phyloP scores from a whole-genome alignment of 2,113 vertebrate genomes.

The Brienomyrus longianalis region DNA sequence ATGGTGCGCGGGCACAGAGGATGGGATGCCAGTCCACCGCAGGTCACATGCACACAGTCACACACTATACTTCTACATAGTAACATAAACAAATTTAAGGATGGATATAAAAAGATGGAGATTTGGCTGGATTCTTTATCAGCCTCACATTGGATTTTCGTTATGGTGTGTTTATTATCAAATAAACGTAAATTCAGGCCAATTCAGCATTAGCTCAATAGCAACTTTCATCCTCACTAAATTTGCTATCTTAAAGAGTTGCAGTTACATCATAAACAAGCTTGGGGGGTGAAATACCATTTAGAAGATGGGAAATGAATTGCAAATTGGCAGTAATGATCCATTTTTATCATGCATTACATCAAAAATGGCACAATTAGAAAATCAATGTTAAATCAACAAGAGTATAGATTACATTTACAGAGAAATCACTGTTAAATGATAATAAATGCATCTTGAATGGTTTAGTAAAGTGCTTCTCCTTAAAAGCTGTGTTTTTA shows the following conservation, averaged over 20 bases:
- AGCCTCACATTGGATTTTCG: not conserved
- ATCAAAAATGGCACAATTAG: not conserved
- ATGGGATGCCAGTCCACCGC: not conserved
- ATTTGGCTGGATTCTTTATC: not conserved
- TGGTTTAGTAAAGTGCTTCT: not conserved
- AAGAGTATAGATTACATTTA: conserved; percentile 1
- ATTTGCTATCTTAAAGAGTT: not conserved
- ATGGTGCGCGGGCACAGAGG: not conserved
- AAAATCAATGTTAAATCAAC: not conserved
- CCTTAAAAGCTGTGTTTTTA: not conserved
- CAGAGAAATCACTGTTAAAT: conserved; percentile 7
- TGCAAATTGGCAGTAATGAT: not conserved
- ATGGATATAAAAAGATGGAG: not conserved
- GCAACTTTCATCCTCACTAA: not conserved
- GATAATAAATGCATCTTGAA: not conserved
- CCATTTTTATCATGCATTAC: not conserved
- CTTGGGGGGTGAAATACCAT: not conserved
- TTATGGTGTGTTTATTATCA: not conserved
- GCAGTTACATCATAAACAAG: not conserved
- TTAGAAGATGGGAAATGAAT: not conserved
- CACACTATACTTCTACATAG: not conserved
- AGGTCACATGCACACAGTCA: not conserved
- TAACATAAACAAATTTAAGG: not conserved
- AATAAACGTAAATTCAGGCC: not conserved
- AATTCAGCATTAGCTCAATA: not conserved